A percentile compares a stretch with the other conserved stretches of the same genome.
These are phyloP conservation scores for Acheta domesticus DNA, from an alignment of 2,888 invertebrate genomes.

Conservation along the genomic window DNA sequence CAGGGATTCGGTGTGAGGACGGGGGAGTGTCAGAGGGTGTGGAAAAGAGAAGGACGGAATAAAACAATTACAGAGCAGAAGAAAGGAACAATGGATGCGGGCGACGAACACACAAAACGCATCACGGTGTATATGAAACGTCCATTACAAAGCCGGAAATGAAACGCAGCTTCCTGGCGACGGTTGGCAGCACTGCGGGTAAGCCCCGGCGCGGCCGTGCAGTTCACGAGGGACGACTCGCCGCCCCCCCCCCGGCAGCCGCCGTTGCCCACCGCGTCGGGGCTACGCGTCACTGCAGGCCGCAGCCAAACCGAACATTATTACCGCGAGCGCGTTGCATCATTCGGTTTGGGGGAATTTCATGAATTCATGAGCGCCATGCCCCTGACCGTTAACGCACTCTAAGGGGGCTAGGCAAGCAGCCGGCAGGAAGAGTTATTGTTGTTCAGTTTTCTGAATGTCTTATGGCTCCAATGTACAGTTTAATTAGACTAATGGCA, in stretches of 20 bases:
- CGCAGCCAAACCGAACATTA: too few relatives aligned
- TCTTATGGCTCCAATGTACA: too few relatives aligned
- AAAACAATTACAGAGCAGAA: background rate
- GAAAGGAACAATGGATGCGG: constrained; percentile 2
- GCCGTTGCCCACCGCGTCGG: background rate
- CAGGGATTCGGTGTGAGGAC: background rate
- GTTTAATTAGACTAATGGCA: too few relatives aligned
- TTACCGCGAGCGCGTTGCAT: too few relatives aligned
- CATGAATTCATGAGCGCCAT: too few relatives aligned
- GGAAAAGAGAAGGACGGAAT: background rate
- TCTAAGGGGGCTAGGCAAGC: too few relatives aligned
- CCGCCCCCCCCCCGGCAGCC: background rate
- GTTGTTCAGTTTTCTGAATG: too few relatives aligned
- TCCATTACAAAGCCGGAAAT: background rate
- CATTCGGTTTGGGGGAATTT: too few relatives aligned
- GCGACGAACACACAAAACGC: background rate
- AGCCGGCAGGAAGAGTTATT: too few relatives aligned
- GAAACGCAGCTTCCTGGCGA: background rate
- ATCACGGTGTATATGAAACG: constrained; percentile 7
- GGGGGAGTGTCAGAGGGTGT: background rate
- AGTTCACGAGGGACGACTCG: background rate
- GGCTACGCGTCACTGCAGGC: too few relatives aligned
- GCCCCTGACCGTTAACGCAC: too few relatives aligned
- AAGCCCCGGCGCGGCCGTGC: background rate
- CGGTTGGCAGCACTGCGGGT: background rate